Evolutionary conservation across 2,797 vertebrate genomes (phyloP).

Genomic region (Urophycis tenuis): DNA sequence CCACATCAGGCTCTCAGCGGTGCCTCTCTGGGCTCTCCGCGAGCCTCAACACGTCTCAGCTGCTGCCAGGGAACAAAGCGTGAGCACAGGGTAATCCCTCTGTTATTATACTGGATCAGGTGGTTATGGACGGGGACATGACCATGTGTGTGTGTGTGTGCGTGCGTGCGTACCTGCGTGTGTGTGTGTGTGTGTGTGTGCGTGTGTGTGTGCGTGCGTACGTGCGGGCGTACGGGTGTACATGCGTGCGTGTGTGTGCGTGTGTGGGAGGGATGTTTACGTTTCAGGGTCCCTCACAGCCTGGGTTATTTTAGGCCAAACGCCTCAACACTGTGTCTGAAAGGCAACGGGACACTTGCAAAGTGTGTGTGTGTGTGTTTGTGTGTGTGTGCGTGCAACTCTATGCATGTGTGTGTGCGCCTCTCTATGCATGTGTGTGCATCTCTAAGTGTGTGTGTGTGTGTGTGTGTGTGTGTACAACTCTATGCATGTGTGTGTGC

Average conservation of each 20-base stretch:
- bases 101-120: background rate
- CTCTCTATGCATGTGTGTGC: background rate
- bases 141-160: conserved; percentile 5
- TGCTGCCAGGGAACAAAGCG: background rate
- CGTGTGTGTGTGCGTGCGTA: background rate
- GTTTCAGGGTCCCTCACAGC: background rate
- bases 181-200: background rate
- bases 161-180: background rate
- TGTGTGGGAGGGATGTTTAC: background rate
- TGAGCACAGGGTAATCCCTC: background rate
- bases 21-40: background rate
- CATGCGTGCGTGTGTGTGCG: background rate
- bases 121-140: background rate
- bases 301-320: background rate
- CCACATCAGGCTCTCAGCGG: conserved; percentile 30
- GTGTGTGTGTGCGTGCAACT: conserved; percentile 12
- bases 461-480: background rate
- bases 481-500: background rate
- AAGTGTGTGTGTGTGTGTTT: background rate
- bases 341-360: background rate
- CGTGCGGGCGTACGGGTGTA: background rate
- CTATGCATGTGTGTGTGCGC: conserved; percentile 11
- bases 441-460: conserved; percentile 2
- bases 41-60: background rate
- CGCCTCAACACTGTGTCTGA: background rate